Percentiles rank a stretch among this genome's conserved stretches.
phyloP scores from a whole-genome alignment of 2,888 invertebrate genomes.

The Thyatira batis region DNA sequence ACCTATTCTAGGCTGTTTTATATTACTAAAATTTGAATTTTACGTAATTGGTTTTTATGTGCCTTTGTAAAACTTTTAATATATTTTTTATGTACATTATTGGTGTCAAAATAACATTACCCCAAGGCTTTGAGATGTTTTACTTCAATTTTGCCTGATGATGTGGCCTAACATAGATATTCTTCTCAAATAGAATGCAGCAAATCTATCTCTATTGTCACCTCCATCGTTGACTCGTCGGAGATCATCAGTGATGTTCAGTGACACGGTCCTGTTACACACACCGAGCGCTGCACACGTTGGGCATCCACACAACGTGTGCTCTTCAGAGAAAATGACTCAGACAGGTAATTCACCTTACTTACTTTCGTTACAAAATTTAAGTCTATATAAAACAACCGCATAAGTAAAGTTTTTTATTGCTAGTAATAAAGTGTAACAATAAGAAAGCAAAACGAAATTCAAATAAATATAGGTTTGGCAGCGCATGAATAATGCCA shows the following conservation, averaged over 20 bases:
- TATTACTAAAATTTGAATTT: neutral
- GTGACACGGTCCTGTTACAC: conserved; percentile 91
- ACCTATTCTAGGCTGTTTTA: neutral
- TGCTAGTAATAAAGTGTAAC: no score
- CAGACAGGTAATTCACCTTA: conserved; percentile 84
- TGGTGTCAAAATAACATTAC: neutral
- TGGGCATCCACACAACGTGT: conserved; percentile 80
- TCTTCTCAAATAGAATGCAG: conserved; percentile 77
- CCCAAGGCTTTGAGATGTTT: neutral
- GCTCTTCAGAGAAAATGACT: conserved; percentile 94
- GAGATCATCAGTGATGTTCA: conserved; percentile 94
- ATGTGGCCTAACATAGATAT: neutral
- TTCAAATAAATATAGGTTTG: no score
- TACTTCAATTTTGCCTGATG: neutral
- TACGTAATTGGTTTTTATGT: neutral
- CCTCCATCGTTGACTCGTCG: conserved; percentile 88
- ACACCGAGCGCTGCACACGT: conserved; percentile 59
- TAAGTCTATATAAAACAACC: no score
- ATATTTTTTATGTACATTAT: no score
- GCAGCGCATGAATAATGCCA: no score
- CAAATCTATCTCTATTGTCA: conserved; percentile 86
- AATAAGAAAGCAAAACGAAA: no score
- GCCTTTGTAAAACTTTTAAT: no score
- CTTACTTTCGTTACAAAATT: neutral
- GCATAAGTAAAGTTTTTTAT: no score